A percentile compares a stretch with the other conserved stretches of the same genome.
Conservation (phyloP, 2,113 vertebrate genomes). For the Turdus rufiventris region DNA sequence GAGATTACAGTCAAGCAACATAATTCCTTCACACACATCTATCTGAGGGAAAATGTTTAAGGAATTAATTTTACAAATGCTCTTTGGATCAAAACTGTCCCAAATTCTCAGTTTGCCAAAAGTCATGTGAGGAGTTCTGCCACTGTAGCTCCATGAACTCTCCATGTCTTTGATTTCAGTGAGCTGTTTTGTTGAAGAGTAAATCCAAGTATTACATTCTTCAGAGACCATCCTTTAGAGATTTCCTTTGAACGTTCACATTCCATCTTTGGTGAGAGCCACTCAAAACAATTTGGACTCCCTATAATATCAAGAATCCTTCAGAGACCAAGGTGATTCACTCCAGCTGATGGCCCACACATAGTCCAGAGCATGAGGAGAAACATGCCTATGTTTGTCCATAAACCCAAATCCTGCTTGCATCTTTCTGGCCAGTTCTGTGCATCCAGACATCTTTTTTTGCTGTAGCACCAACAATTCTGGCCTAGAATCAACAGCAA, state of each 20-base stretch:
- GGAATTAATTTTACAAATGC: not conserved
- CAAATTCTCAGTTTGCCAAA: not conserved
- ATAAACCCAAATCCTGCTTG: not conserved
- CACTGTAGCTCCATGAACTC: not conserved
- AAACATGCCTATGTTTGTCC: accelerated
- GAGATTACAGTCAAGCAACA: not conserved
- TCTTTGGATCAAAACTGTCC: not conserved
- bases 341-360: not conserved
- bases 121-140: not conserved
- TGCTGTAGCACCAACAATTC: not conserved
- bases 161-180: not conserved
- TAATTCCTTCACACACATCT: not conserved
- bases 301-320: not conserved
- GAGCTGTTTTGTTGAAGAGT: not conserved
- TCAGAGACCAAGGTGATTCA: not conserved
- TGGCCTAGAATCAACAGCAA: not conserved
- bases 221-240: not conserved
- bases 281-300: not conserved
- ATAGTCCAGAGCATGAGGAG: not conserved
- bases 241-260: not conserved
- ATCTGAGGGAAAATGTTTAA: not conserved
- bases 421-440: not conserved
- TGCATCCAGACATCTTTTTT: not conserved
- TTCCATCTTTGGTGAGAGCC: not conserved
- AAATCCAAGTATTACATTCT: not conserved